A percentile compares a stretch with the other conserved stretches of the same genome.
phyloP scores from a whole-genome alignment of 2,113 vertebrate species.

The Blennius ocellaris region DNA sequence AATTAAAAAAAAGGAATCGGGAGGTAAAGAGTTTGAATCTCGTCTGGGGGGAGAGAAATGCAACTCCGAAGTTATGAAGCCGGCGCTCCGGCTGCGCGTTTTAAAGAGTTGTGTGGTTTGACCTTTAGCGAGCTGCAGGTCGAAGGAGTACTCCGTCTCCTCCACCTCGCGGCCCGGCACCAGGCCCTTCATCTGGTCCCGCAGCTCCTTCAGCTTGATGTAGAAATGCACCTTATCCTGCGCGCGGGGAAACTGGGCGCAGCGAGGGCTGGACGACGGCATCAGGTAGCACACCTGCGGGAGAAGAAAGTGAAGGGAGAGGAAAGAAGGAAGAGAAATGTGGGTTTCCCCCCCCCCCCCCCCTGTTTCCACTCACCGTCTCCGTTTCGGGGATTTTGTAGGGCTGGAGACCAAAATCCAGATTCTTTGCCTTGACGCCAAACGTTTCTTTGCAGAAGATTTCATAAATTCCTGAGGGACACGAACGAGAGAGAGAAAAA shows the following conservation, averaged over 20 bases:
- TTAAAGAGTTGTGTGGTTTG: constrained; percentile 5
- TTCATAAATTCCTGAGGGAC: constrained; percentile 94
- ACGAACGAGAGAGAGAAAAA: background rate
- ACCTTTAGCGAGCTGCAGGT: constrained; percentile 95
- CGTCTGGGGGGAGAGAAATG: background rate
- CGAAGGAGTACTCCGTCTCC: constrained; percentile 91
- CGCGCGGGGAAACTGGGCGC: constrained; percentile 97
- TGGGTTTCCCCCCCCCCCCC: too few relatives aligned
- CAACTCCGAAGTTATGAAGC: too few relatives aligned
- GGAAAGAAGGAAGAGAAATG: too few relatives aligned
- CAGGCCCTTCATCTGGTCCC: constrained; percentile 91
- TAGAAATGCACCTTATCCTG: constrained; percentile 99
- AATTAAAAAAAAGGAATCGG: constrained; percentile 11
- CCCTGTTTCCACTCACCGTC: constrained; percentile 87
- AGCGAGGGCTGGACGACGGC: constrained; percentile 98
- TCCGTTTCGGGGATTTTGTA: constrained; percentile 96
- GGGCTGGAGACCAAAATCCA: constrained; percentile 97
- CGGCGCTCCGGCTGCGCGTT: too few relatives aligned
- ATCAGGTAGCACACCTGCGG: constrained; percentile 94
- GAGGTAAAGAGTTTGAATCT: background rate
- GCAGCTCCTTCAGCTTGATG: constrained; percentile 95
- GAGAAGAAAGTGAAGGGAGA: background rate
- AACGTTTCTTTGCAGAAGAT: constrained; percentile 99
- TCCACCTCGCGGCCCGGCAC: constrained; percentile 81
- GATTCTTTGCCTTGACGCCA: constrained; percentile 95